Evolutionary conservation across 2,888 invertebrate species (phyloP).

Genomic region (Trisateles emortualis): DNA sequence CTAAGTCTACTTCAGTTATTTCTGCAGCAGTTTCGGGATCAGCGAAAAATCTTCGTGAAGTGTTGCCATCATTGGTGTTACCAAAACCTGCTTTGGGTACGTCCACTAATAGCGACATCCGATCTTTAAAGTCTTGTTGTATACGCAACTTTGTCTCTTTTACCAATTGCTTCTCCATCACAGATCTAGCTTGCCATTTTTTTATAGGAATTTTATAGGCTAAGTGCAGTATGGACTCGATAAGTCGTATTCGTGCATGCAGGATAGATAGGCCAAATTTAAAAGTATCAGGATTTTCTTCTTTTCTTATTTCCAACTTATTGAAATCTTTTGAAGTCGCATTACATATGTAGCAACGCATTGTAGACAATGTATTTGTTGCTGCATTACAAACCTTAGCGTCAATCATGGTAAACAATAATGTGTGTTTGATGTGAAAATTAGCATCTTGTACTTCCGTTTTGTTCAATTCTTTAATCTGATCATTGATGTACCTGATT

Average conservation of each 20-base stretch:
- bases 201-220: conserved; percentile 12
- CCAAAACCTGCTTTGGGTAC: not conserved
- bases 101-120: not conserved
- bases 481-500: too few relatives aligned
- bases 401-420: too few relatives aligned
- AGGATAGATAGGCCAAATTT: conserved; percentile 11
- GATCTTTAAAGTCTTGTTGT: not conserved
- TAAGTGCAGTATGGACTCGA: conserved; percentile 11
- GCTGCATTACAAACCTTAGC: too few relatives aligned
- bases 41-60: not conserved
- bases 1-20: not conserved
- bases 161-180: conserved; percentile 1
- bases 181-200: conserved; percentile 3
- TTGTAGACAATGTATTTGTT: too few relatives aligned
- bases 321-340: conserved; percentile 14
- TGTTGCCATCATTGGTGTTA: too few relatives aligned
- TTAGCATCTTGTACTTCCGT: too few relatives aligned
- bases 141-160: conserved; percentile 5
- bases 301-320: conserved; percentile 2
- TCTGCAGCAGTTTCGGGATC: too few relatives aligned
- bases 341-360: not conserved
- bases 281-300: not conserved
- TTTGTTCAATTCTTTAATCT: too few relatives aligned
- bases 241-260: conserved; percentile 11
- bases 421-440: too few relatives aligned